Base-by-base conservation (phyloP, 2,113 vertebrate species). In the Uria aalge region DNA sequence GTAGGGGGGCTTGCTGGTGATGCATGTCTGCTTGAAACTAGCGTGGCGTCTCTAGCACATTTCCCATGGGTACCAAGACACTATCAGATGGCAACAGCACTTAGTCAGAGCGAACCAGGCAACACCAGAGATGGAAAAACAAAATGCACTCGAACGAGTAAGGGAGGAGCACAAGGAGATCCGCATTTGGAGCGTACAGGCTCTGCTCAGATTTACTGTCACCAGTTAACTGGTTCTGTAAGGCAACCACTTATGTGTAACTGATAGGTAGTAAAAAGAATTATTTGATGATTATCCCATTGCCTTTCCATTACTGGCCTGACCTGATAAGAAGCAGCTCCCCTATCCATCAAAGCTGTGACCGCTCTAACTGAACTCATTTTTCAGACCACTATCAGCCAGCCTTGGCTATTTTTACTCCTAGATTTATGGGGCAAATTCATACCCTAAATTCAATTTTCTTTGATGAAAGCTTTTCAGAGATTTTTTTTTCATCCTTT, bases 381-480 rank as follows among this genome's bases (percentile, higher is more conserved):
- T 97, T 97, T 96, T 97, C 95, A 97, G 93, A 95, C 79, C 59
- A 91, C 95, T 95, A 94, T 94, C 94, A 95, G 95, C 71, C 82
- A 96, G 85, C 48, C 85, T 95, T 89, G 90, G 92, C 96, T 97
- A 97, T 97, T 97, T 97, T 97, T 97, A 96, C 83, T 97, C 71
- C 83, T 41, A 88, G 96, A 97, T 97, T 96, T 96, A 96, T 93
- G 93, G 90, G 85, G 77, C 10, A 96, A 97, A 97, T 94, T 95
- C 94, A 94, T 90, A 71, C 93, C 67, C 52, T 94, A 96, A 96
- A 97, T 97, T 96, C 92, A 96, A 95, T 97, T 97, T 95, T 95
- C 94, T 97, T 94, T 93, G 87, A 96, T 91, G 95, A 95, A 97
- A 97, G 90, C 90, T 94, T 88, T 92, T 93, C 87, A 79, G 88